These are phyloP conservation scores for Hydrotaea cyrtoneurina DNA, from an alignment of 2,888 invertebrate genomes.

Conservation along the genomic window DNA sequence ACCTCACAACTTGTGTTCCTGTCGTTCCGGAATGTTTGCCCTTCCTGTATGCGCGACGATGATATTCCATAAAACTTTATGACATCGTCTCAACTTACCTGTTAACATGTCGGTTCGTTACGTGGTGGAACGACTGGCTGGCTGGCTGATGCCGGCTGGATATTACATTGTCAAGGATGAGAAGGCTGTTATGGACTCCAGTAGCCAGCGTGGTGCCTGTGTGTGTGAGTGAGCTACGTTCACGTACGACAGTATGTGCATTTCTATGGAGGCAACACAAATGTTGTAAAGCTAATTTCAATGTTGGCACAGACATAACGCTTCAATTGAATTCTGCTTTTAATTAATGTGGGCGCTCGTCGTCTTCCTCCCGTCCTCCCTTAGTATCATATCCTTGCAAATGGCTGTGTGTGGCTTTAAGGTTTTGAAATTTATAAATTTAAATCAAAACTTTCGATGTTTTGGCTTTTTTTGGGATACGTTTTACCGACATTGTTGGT, in stretches of 20 bases:
- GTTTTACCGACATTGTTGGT: no score
- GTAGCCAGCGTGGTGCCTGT: not conserved
- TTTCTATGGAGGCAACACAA: not conserved
- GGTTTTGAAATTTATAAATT: not conserved
- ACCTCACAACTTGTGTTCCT: no score
- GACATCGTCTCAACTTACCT: conserved; percentile 17
- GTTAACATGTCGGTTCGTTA: conserved; percentile 7
- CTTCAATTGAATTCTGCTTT: conserved; percentile 69
- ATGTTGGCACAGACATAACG: conserved; percentile 65
- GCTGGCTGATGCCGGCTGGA: not conserved
- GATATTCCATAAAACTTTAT: conserved; percentile 10
- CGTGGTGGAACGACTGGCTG: not conserved
- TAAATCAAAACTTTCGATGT: not conserved
- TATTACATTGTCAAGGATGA: not conserved
- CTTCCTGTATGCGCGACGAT: not conserved
- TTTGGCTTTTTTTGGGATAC: no score
- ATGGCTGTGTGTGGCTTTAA: not conserved
- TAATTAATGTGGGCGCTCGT: conserved; percentile 65
- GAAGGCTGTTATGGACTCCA: not conserved
- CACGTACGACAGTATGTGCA: not conserved
- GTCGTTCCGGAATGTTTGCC: not conserved
- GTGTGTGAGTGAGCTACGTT: not conserved
- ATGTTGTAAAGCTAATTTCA: conserved; percentile 66
- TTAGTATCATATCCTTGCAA: not conserved
- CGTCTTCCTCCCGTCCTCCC: not conserved